Conservation (phyloP, 2,797 vertebrate species). For the Anguilla anguilla region DNA sequence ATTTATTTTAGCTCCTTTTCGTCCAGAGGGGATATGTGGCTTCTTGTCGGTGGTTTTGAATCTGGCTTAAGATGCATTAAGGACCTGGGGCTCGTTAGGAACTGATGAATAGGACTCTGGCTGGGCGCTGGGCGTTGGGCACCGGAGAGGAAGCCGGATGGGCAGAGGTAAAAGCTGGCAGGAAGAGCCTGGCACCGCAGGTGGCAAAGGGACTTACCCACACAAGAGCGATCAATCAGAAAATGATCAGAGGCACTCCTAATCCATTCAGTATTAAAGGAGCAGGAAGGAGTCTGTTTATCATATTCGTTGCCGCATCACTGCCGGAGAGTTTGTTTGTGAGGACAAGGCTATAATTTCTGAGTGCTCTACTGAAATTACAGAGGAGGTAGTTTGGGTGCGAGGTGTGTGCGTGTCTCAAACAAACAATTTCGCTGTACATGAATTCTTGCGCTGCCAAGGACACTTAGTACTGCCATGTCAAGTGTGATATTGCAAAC, state of each 20-base stretch:
- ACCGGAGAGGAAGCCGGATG: slow-evolving; percentile 23
- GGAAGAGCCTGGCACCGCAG: slow-evolving; percentile 15
- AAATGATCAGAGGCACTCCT: slow-evolving; percentile 15
- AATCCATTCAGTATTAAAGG: neutral
- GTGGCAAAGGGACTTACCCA: slow-evolving; percentile 21
- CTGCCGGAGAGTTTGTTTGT: neutral
- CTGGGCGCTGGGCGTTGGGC: slow-evolving; percentile 22
- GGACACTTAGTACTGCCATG: neutral
- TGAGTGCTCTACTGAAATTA: neutral
- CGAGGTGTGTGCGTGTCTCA: neutral
- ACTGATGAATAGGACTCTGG: slow-evolving; percentile 36
- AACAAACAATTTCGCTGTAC: neutral
- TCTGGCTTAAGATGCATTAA: slow-evolving; percentile 40
- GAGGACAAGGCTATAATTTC: neutral
- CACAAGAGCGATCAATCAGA: slow-evolving; percentile 34
- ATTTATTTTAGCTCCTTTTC: slow-evolving; percentile 19
- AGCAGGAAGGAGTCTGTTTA: neutral
- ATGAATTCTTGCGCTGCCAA: neutral
- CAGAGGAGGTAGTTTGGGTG: neutral
- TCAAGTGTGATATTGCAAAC: neutral
- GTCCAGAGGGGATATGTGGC: slow-evolving; percentile 12
- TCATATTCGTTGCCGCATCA: neutral
- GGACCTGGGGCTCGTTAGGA: slow-evolving; percentile 18
- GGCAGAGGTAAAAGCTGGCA: slow-evolving; percentile 4
- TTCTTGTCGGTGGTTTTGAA: slow-evolving; percentile 39